Base-by-base conservation (phyloP, 2,113 vertebrate species). In the Carassius gibelio region DNA sequence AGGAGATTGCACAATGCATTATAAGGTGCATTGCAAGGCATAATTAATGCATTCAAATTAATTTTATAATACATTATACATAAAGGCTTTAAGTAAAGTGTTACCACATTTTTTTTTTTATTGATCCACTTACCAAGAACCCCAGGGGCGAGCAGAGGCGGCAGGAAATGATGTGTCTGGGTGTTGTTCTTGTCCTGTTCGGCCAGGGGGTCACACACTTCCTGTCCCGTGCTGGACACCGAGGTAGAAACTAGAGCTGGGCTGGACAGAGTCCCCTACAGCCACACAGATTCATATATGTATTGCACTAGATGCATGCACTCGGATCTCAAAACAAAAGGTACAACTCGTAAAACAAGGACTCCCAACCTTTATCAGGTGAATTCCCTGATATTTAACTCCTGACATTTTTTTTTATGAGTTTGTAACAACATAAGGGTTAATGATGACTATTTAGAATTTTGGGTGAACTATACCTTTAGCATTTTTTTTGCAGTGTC, bases 181-280 rank as follows among this genome's bases (percentile, higher is more conserved):
- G 91, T 90, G 50, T 90, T 91, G 50, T 90, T 91, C 90, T 93
- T 92, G 89, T 92, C 93, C 87, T 87, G 88, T 52, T 88, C 94
- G 81, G 92, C 88, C 84, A 92, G 23, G 6, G 87, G 26, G 38
- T 88, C 74, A 1, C 85, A 84, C 10, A 71, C 83, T 57, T 87
- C 82, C 38, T 71, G 61, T 4, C 77, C 86, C 66, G 82, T 4
- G 2, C 84, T 48, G 1, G 92, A 89, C 89, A 90, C 92, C 88
- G 89, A 94, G 93, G 94, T 94, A 94, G 93, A 94, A 93, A 92
- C 93, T 92, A 93, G 89, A 91, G 91, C 92, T 82, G 91, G 82
- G 90, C 92, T 92, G 89, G 94, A 91, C 85, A 88, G 83, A 68
- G 87, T 88, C 87, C 90, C 89, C 90, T 91, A 75, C 26, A 71